phyloP scores from a whole-genome alignment of 2,113 vertebrate species.

The Centrocercus urophasianus region DNA sequence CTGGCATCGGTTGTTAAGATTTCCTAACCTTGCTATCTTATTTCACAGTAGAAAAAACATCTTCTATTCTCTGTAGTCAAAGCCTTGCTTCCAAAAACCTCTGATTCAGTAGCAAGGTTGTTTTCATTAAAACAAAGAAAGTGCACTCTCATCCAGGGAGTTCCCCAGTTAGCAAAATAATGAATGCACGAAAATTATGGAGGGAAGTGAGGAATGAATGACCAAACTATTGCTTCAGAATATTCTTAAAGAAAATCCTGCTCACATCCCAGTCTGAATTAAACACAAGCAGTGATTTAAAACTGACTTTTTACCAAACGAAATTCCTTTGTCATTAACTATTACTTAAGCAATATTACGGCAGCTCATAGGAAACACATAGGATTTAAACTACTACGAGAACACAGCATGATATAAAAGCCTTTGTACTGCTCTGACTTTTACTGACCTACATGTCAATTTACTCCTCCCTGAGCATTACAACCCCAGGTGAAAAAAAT shows the following conservation, averaged over 20 bases:
- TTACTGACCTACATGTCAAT: slow-evolving; percentile 51
- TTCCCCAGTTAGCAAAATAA: neutral
- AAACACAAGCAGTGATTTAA: neutral
- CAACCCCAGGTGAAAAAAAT: slow-evolving; percentile 19
- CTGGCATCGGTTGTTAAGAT: neutral
- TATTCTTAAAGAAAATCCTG: neutral
- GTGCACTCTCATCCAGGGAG: neutral
- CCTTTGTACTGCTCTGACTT: slow-evolving; percentile 47
- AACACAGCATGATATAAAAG: slow-evolving; percentile 48
- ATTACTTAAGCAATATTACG: slow-evolving; percentile 7
- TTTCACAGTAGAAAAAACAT: neutral
- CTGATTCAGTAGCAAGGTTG: rapidly evolving
- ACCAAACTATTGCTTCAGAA: neutral
- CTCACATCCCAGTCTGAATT: neutral
- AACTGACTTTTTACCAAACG: neutral
- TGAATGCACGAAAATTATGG: neutral
- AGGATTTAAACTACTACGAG: slow-evolving; percentile 39
- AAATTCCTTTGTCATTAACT: neutral
- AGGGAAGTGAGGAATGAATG: rapidly evolving
- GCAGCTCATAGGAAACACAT: neutral
- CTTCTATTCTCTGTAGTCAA: neutral
- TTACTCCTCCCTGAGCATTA: slow-evolving; percentile 56
- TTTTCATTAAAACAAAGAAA: neutral
- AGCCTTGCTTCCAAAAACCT: neutral
- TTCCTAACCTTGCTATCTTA: neutral